Percentiles rank a stretch among this genome's conserved stretches.
Evolutionary conservation across 2,113 vertebrate genomes (phyloP).

Genomic region (Microtus richardsoni): DNA sequence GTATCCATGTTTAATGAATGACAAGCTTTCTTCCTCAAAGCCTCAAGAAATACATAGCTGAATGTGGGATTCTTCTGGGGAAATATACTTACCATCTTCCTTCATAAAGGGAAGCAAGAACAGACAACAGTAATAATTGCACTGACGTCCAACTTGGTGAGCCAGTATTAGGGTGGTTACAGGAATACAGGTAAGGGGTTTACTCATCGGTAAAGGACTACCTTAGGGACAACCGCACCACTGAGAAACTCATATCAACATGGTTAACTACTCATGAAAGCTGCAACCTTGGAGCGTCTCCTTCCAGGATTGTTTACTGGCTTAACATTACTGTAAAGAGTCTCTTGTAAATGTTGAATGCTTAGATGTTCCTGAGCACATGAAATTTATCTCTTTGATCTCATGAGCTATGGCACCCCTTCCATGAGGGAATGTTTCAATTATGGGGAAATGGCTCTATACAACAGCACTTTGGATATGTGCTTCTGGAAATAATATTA

Average conservation of each 20-base stretch:
- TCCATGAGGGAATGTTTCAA: not conserved
- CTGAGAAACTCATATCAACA: not conserved
- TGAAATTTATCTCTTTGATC: not conserved
- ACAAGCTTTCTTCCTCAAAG: not conserved
- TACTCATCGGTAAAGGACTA: not conserved
- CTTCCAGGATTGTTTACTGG: no score
- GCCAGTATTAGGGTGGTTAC: not conserved
- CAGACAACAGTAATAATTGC: not conserved
- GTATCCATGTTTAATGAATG: not conserved
- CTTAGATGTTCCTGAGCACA: not conserved
- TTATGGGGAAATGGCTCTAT: no score
- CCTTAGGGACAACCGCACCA: not conserved
- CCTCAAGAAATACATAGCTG: not conserved
- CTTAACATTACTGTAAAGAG: no score
- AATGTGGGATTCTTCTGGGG: no score
- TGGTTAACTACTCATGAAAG: not conserved
- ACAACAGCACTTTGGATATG: not conserved
- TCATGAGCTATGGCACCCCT: not conserved
- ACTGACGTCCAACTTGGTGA: not conserved
- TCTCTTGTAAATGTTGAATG: not conserved
- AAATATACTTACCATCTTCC: not conserved
- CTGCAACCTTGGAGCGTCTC: not conserved
- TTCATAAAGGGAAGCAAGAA: not conserved
- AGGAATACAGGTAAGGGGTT: not conserved
- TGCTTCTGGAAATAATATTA: slow-evolving; percentile 2